A percentile compares a stretch with the other conserved stretches of the same genome.
These are phyloP conservation scores for Tiliacea citrago DNA, from an alignment of 2,888 invertebrate genomes.

Conservation along the genomic window DNA sequence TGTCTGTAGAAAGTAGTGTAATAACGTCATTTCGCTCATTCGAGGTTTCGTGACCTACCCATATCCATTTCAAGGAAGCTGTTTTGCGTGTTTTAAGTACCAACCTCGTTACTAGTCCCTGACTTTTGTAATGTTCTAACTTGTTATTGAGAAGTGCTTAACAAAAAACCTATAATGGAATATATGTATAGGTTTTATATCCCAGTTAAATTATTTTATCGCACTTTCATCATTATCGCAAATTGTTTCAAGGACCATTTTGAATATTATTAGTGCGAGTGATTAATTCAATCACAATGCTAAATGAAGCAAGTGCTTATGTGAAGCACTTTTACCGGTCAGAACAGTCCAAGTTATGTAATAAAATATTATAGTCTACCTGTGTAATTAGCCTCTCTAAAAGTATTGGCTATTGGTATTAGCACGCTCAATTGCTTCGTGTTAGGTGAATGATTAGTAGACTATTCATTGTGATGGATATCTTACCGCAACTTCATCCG, in stretches of 20 bases:
- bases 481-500: too few relatives aligned
- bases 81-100: constrained; percentile 55
- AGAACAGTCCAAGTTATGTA: constrained; percentile 8
- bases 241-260: constrained; percentile 6
- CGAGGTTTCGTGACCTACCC: constrained; percentile 49
- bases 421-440: not conserved
- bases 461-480: not conserved
- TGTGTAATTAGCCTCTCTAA: constrained; percentile 21
- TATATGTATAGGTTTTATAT: constrained; percentile 1
- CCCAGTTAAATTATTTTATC: constrained; percentile 9
- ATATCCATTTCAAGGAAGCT: constrained; percentile 55
- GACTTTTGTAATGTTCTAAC: too few relatives aligned
- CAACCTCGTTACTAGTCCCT: constrained; percentile 37
- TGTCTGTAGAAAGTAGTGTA: constrained; percentile 28
- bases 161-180: constrained; percentile 15
- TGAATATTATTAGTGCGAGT: constrained; percentile 15
- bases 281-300: constrained; percentile 5
- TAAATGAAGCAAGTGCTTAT: constrained; percentile 25
- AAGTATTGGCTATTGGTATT: constrained; percentile 17
- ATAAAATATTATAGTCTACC: constrained; percentile 9
- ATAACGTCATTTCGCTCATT: constrained; percentile 34
- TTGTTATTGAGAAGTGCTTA: constrained; percentile 32
- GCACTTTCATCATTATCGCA: constrained; percentile 13
- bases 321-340: constrained; percentile 12
- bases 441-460: constrained; percentile 18